Conservation (phyloP, 2,797 vertebrate genomes). For the Denticeps clupeoides region DNA sequence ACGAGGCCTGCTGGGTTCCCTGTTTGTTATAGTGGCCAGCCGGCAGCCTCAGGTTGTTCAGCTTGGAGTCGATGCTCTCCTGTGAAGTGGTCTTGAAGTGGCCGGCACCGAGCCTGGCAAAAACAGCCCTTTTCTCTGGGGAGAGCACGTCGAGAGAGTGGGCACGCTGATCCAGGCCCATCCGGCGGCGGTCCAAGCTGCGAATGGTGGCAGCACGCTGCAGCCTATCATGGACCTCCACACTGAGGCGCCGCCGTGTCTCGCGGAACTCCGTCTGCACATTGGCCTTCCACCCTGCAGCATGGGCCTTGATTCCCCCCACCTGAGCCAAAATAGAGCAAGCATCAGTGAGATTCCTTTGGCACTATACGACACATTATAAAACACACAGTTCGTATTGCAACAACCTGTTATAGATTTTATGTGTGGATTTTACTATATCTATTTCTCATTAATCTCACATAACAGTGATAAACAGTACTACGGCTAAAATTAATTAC, state of each 20-base stretch:
- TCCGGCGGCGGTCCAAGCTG: conserved; percentile 90
- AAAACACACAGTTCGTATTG: no score
- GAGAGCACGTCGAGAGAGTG: conserved; percentile 95
- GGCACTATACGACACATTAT: no score
- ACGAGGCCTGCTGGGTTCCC: conserved; percentile 54
- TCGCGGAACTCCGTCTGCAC: conserved; percentile 90
- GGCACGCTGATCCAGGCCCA: conserved; percentile 88
- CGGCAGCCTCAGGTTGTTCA: conserved; percentile 85
- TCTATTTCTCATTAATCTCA: no score
- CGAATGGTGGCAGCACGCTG: conserved; percentile 91
- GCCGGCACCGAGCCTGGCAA: conserved; percentile 77
- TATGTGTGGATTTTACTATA: no score
- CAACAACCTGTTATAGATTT: no score
- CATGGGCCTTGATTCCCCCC: conserved; percentile 93
- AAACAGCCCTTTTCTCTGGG: conserved; percentile 84
- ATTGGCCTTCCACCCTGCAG: conserved; percentile 95
- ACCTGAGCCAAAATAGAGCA: conserved; percentile 59
- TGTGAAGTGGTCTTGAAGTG: conserved; percentile 90
- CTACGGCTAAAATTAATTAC: no score
- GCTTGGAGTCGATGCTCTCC: conserved; percentile 90
- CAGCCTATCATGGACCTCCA: conserved; percentile 93
- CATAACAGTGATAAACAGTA: no score
- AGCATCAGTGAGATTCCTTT: background rate
- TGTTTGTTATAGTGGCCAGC: conserved; percentile 64
- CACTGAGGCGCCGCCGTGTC: conserved; percentile 81